phyloP scores from a whole-genome alignment of 2,113 vertebrate species.

The Melanostigma gelatinosum region DNA sequence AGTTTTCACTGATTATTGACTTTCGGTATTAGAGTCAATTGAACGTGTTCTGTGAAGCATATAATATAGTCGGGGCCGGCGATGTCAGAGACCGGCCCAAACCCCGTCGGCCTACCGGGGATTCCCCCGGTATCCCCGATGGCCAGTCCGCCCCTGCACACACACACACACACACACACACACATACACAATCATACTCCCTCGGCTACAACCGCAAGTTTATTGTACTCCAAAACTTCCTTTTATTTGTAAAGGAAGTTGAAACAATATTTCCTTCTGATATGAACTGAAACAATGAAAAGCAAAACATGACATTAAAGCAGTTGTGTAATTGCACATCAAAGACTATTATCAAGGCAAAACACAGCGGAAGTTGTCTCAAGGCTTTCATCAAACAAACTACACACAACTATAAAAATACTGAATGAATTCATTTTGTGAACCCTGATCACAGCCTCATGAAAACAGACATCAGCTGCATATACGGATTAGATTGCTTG shows the following conservation, averaged over 20 bases:
- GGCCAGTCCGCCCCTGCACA: too few species aligned
- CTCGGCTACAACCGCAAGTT: slow-evolving; percentile 11
- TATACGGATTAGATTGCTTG: slow-evolving; percentile 6
- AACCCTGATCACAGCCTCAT: not conserved
- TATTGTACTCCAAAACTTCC: slow-evolving; percentile 21
- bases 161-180: slow-evolving; percentile 15
- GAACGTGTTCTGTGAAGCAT: too few species aligned
- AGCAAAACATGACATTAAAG: not conserved
- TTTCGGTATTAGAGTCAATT: too few species aligned
- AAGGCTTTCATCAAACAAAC: slow-evolving; percentile 29
- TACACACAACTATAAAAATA: slow-evolving; percentile 10
- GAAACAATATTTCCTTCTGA: slow-evolving; percentile 45
- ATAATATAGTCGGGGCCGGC: too few species aligned
- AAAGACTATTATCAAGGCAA: slow-evolving; percentile 20
- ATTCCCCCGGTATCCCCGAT: too few species aligned
- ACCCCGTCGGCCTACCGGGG: too few species aligned
- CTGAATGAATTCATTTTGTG: not conserved
- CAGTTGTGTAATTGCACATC: slow-evolving; percentile 41
- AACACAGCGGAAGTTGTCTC: slow-evolving; percentile 30
- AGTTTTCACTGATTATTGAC: too few species aligned
- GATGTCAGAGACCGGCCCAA: too few species aligned
- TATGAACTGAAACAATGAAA: slow-evolving; percentile 41
- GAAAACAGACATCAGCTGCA: slow-evolving; percentile 5
- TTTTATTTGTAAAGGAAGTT: slow-evolving; percentile 46
- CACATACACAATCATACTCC: slow-evolving; percentile 8